A percentile compares a stretch with the other conserved stretches of the same genome.
These are phyloP conservation scores for Cephalopterus ornatus DNA, from an alignment of 2,113 vertebrate genomes.

Conservation along the genomic window DNA sequence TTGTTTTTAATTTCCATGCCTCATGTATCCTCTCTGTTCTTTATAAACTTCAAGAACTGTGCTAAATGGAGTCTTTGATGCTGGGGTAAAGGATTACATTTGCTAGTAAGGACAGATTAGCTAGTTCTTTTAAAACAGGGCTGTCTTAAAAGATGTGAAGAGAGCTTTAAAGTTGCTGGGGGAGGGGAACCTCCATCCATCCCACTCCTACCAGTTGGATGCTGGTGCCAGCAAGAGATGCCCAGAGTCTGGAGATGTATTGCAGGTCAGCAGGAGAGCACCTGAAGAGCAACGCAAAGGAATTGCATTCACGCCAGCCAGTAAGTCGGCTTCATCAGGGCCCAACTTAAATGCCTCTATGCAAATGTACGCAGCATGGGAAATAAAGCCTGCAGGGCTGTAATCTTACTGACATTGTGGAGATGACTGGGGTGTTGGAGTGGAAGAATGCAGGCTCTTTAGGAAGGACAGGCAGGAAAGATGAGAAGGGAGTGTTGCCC, in stretches of 20 bases:
- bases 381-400: background rate
- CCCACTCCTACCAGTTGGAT: background rate
- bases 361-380: background rate
- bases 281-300: background rate
- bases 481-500: background rate
- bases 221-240: background rate
- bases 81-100: conserved; percentile 17
- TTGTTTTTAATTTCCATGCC: conserved; percentile 46
- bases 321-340: background rate
- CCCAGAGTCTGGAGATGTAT: background rate
- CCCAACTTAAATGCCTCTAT: background rate
- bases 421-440: background rate
- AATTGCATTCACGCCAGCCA: background rate
- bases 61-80: background rate
- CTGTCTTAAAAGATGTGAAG: background rate
- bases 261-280: background rate
- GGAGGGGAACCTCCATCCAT: background rate
- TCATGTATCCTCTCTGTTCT: conserved; percentile 5
- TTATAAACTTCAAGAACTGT: conserved; percentile 17
- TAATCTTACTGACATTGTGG: background rate
- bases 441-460: background rate
- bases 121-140: background rate
- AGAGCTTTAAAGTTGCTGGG: background rate
- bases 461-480: background rate
- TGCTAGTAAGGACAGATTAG: conserved; percentile 34